Conservation (phyloP, 2,888 invertebrate genomes). For the Hyles lineata region DNA sequence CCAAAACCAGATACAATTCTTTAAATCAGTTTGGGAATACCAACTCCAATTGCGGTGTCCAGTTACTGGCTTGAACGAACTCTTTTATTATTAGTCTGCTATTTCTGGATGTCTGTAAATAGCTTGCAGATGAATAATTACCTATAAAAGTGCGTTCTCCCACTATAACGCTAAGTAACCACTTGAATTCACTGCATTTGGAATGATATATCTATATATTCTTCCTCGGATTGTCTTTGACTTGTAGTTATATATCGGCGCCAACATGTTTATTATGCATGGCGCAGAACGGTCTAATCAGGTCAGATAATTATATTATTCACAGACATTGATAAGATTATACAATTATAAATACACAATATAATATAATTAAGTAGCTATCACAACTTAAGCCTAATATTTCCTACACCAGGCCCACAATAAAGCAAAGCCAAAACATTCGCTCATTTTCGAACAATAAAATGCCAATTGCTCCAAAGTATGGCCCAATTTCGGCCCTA, state of each 20-base stretch:
- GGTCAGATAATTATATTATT: no score
- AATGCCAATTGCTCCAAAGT: constrained; percentile 26
- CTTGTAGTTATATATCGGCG: not conserved
- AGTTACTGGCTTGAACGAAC: constrained; percentile 22
- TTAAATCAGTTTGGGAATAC: constrained; percentile 11
- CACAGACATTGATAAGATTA: no score
- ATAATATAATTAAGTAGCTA: no score
- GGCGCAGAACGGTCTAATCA: no score
- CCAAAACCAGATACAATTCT: not conserved
- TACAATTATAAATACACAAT: no score
- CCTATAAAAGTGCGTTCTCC: constrained; percentile 19
- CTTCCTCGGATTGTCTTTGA: not conserved
- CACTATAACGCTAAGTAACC: constrained; percentile 2
- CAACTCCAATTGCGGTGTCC: constrained; percentile 8
- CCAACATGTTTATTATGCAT: not conserved
- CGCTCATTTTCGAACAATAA: constrained; percentile 26
- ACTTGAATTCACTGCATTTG: not conserved
- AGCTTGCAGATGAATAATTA: constrained; percentile 17
- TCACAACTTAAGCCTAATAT: not conserved
- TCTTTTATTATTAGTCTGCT: constrained; percentile 16
- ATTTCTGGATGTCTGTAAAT: constrained; percentile 13
- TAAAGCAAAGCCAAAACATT: constrained; percentile 27
- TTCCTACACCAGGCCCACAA: constrained; percentile 3
- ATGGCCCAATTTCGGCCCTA: constrained; percentile 28
- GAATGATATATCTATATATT: no score